Evolutionary conservation across 2,797 vertebrate species (phyloP), one percentile per base, ranked within the genome.

Genomic region (Decapterus maruadsi): DNA sequence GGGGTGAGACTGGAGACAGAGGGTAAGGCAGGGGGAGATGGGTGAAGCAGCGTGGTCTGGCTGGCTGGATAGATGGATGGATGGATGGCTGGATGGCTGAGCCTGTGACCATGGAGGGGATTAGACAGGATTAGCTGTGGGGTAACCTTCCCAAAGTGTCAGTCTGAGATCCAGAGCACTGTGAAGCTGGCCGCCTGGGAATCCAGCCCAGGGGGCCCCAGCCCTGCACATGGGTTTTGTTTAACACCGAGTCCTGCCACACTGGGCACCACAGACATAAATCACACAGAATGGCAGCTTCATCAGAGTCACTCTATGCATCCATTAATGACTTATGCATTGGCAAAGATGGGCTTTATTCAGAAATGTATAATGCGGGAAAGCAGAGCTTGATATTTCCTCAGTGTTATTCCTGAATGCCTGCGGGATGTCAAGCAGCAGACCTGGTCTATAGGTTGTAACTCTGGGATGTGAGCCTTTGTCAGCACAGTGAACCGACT

Each of bases 81-180:
- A 46, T 72, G 61, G 65, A 46, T 78, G 75, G 70, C 14, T 86
- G 81, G 80, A 58, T 84, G 90, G 80, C 89, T 93, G 89, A 93
- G 88, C 84, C 87, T 86, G 90, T 94, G 90, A 92, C 93, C 92
- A 91, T 94, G 93, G 91, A 92, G 75, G 87, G 93, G 93, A 95
- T 95, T 95, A 95, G 90, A 89, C 89, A 75, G 94, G 94, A 95
- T 95, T 95, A 95, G 88, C 89, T 92, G 81, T 75, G 87, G 93
- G 91, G 92, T 94, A 94, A 93, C 93, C 93, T 94, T 94, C 93
- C 89, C 82, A 93, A 94, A 94, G 93, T 94, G 93, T 93, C 91
- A 90, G 89, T 90, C 90, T 93, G 91, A 93, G 91, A 93, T 91
- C 90, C 90, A 83, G 80, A 90, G 90, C 63, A n/a, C 90, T 91